A percentile compares a stretch with the other conserved stretches of the same genome.
Evolutionary conservation across 2,888 invertebrate species (phyloP).

Genomic region (Drosophila mimica): DNA sequence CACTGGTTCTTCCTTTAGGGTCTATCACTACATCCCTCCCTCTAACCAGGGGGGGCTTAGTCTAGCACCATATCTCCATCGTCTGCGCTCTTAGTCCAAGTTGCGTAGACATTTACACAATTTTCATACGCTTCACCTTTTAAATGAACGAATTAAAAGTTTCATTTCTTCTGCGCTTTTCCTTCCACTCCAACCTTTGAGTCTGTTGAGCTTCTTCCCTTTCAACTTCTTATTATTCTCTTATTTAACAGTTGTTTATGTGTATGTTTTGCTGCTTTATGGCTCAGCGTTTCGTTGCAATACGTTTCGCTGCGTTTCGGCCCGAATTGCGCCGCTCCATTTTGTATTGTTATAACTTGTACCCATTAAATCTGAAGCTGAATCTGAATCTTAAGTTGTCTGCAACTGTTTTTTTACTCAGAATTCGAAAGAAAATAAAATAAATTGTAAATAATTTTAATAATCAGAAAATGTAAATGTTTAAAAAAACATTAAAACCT

Average conservation of each 20-base stretch:
- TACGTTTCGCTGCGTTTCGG: slow-evolving; percentile 32
- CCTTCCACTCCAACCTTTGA: not conserved
- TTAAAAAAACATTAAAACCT: not conserved
- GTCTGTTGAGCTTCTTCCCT: not conserved
- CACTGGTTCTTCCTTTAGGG: not conserved
- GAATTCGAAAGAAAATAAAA: not conserved
- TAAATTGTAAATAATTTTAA: not conserved
- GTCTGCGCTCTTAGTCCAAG: not conserved
- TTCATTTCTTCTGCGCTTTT: slow-evolving; percentile 53
- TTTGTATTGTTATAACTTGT: slow-evolving; percentile 13
- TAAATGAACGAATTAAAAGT: slow-evolving; percentile 77
- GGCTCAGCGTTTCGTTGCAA: slow-evolving; percentile 36
- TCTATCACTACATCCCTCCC: not conserved
- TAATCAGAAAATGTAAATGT: not conserved
- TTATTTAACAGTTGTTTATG: slow-evolving; percentile 40
- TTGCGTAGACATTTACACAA: slow-evolving; percentile 63
- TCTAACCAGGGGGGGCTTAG: not conserved
- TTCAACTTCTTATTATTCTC: not conserved
- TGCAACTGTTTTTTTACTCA: no score
- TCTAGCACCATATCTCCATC: slow-evolving; percentile 1
- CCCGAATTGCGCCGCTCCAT: slow-evolving; percentile 29
- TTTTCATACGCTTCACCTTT: slow-evolving; percentile 78
- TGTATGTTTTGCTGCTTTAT: slow-evolving; percentile 16
- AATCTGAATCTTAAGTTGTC: not conserved
- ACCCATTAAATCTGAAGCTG: not conserved